Conservation (phyloP, 2,797 vertebrate genomes). For the Rhynchonycteris naso region DNA sequence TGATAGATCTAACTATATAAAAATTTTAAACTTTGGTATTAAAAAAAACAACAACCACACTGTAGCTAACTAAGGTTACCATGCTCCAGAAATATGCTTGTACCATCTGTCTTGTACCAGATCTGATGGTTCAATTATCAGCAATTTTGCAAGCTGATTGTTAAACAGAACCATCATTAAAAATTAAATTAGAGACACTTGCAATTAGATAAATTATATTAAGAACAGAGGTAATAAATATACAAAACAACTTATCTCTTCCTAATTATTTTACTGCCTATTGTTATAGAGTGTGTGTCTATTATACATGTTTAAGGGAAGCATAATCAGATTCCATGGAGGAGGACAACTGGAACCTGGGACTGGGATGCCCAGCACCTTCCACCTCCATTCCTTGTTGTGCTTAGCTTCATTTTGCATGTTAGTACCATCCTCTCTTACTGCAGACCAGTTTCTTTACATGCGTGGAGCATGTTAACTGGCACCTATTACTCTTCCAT, state of each 20-base stretch:
- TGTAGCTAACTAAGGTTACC: background rate
- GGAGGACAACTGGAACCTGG: background rate
- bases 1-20: background rate
- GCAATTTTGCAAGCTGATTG: slow-evolving; percentile 21
- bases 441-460: background rate
- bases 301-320: background rate
- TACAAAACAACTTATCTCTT: background rate
- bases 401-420: background rate
- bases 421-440: background rate
- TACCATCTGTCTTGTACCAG: background rate
- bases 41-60: background rate
- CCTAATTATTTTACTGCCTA: background rate
- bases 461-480: background rate
- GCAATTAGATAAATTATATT: slow-evolving; percentile 9
- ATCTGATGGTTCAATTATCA: background rate
- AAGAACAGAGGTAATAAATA: slow-evolving; percentile 34
- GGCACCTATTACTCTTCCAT: background rate
- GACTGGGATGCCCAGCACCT: background rate
- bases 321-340: background rate
- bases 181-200: slow-evolving; percentile 25
- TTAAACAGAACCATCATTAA: slow-evolving; percentile 48
- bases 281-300: background rate
- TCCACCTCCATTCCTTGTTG: background rate
- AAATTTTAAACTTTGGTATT: background rate
- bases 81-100: background rate